Percentiles rank a stretch among this genome's conserved stretches.
Conservation (phyloP, 1,140 invertebrate species). For the Anastatus disparis region DNA sequence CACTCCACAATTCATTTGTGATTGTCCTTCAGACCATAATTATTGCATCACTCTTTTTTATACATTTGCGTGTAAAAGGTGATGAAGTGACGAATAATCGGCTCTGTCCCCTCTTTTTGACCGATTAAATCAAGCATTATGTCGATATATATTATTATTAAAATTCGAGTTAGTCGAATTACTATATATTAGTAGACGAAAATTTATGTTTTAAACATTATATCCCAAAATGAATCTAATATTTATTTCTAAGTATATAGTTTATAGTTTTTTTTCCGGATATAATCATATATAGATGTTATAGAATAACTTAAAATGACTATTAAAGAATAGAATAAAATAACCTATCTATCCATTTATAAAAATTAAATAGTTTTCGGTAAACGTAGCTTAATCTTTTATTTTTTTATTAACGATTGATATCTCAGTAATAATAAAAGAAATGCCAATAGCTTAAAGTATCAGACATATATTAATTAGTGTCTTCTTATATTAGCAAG, state of each 20-base stretch:
- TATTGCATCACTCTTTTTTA: background rate
- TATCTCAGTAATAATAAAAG: background rate
- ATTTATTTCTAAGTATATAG: slow-evolving; percentile 2
- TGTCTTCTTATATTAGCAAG: slow-evolving; percentile 1
- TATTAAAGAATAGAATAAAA: too few relatives aligned
- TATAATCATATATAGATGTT: slow-evolving; percentile 15
- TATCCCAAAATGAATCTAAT: background rate
- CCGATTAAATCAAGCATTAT: slow-evolving; percentile 24
- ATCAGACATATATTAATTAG: background rate
- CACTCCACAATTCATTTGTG: slow-evolving; percentile 27
- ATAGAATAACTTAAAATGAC: background rate
- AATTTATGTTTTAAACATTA: too few relatives aligned
- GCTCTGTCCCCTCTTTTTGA: background rate
- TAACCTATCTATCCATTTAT: too few relatives aligned
- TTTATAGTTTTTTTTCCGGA: background rate
- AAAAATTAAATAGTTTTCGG: slow-evolving; percentile 21
- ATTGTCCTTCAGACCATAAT: slow-evolving; percentile 19
- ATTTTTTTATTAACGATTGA: background rate
- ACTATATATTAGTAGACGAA: background rate
- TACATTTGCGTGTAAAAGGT: background rate
- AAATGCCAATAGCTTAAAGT: slow-evolving; percentile 9
- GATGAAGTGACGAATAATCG: slow-evolving; percentile 39
- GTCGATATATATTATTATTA: slow-evolving; percentile 14
- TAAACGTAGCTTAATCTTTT: slow-evolving; percentile 12
- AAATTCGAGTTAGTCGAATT: slow-evolving; percentile 36